These are phyloP conservation scores for Stegophylla sp. DNA, from an alignment of 2,888 invertebrate genomes.

Conservation along the genomic window DNA sequence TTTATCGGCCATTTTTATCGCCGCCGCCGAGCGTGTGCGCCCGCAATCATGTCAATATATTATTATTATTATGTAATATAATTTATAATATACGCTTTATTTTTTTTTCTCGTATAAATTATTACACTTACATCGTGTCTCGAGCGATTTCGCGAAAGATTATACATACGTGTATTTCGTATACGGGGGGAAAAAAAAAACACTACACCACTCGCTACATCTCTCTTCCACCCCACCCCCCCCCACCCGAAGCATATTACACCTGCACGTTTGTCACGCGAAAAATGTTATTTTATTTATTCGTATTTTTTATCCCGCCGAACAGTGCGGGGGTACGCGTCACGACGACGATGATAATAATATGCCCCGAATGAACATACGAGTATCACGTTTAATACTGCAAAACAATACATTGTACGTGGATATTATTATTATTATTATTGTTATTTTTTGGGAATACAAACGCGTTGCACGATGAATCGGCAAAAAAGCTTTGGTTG, in stretches of 20 bases:
- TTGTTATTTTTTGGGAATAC: too few relatives aligned
- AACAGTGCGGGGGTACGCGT: not conserved
- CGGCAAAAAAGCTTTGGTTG: too few relatives aligned
- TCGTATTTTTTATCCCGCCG: not conserved
- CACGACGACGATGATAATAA: too few relatives aligned
- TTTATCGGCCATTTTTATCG: constrained; percentile 22
- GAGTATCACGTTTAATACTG: too few relatives aligned
- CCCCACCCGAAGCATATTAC: too few relatives aligned
- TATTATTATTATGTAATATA: not conserved
- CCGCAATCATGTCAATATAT: not conserved
- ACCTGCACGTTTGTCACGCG: not conserved
- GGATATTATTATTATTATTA: too few relatives aligned
- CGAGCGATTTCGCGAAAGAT: not conserved
- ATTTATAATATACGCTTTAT: too few relatives aligned
- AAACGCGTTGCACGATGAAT: too few relatives aligned
- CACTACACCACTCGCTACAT: not conserved
- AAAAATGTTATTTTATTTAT: not conserved
- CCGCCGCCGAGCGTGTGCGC: not conserved
- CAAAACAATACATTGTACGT: too few relatives aligned
- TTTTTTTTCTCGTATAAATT: not conserved
- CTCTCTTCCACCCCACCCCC: too few relatives aligned
- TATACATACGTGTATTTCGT: too few relatives aligned
- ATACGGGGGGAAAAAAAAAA: not conserved
- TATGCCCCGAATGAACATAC: too few relatives aligned
- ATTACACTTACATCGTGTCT: not conserved